Evolutionary conservation across 2,797 vertebrate genomes (phyloP).

Genomic region (Diglossa cyanea): DNA sequence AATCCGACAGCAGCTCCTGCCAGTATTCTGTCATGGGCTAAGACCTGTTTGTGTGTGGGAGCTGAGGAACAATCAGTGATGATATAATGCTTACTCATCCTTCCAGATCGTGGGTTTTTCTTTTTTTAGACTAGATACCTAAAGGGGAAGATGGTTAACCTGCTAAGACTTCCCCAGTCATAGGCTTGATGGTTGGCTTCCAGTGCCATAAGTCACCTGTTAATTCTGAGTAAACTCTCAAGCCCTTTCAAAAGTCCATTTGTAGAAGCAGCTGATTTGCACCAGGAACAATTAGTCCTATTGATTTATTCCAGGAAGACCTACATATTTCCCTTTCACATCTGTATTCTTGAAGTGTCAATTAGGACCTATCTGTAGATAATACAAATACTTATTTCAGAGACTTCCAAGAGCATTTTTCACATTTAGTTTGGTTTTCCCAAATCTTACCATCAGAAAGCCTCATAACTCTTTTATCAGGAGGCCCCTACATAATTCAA

Average conservation of each 20-base stretch:
- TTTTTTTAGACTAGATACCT: neutral
- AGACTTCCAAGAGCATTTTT: neutral
- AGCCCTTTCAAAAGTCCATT: neutral
- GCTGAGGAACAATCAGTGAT: constrained; percentile 14
- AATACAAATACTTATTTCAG: neutral
- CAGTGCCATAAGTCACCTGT: neutral
- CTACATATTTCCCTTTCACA: neutral
- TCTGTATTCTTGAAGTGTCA: neutral
- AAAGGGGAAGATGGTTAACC: neutral
- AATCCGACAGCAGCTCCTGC: neutral
- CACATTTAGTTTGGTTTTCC: neutral
- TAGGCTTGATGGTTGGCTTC: neutral
- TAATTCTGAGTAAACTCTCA: neutral
- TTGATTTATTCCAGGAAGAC: neutral
- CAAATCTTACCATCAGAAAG: neutral
- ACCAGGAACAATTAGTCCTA: neutral
- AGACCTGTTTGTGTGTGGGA: constrained; percentile 27
- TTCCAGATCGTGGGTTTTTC: neutral
- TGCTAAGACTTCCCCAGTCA: neutral
- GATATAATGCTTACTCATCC: constrained; percentile 34
- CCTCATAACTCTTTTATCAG: neutral
- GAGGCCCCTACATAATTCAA: neutral
- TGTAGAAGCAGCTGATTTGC: neutral
- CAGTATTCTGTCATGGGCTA: neutral
- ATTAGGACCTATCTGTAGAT: neutral